These are phyloP conservation scores for Spermophilus dauricus DNA, from an alignment of 2,113 vertebrate genomes.

Conservation along the genomic window DNA sequence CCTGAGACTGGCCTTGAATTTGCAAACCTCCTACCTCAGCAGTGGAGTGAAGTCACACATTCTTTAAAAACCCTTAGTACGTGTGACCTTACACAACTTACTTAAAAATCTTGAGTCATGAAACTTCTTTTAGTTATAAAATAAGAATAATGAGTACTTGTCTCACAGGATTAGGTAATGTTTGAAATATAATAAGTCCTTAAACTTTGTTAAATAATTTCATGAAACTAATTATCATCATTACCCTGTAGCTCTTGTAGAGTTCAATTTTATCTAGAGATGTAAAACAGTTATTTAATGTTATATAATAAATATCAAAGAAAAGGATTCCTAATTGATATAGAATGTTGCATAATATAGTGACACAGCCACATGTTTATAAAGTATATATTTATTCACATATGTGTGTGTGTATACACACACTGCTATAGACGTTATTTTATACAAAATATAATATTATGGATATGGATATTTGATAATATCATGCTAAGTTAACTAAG, in stretches of 20 bases:
- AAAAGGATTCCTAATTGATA: constrained; percentile 1
- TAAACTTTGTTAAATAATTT: background rate
- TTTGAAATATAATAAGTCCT: background rate
- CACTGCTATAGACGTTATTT: background rate
- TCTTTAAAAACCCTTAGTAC: background rate
- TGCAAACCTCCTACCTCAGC: too few relatives aligned
- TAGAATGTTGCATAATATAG: background rate
- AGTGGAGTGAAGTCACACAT: background rate
- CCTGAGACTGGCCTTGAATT: too few relatives aligned
- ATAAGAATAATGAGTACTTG: background rate
- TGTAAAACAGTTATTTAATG: background rate
- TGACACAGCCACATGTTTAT: too few relatives aligned
- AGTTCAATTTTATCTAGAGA: background rate
- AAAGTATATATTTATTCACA: background rate
- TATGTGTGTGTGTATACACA: background rate
- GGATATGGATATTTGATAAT: background rate
- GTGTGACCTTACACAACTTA: background rate
- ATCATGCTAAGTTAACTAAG: too few relatives aligned
- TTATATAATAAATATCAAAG: background rate
- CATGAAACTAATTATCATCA: background rate
- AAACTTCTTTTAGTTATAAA: background rate
- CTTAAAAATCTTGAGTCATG: background rate
- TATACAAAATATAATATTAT: background rate
- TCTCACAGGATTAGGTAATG: background rate
- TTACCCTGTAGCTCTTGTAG: background rate